phyloP scores from a whole-genome alignment of 2,113 vertebrate species.

The Aramus guarauna region DNA sequence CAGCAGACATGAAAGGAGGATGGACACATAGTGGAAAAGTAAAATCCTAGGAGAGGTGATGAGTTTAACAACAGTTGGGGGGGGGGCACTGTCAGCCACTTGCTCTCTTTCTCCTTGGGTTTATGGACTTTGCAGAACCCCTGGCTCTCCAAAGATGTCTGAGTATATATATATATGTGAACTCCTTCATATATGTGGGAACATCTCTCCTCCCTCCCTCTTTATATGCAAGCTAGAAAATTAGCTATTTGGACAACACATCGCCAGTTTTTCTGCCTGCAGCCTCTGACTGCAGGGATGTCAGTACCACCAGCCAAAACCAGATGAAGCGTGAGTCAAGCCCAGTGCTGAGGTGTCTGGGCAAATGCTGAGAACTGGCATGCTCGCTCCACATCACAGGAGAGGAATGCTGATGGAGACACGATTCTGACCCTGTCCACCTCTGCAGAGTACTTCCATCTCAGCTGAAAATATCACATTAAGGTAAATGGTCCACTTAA shows the following conservation, averaged over 20 bases:
- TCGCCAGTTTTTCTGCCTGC: not conserved
- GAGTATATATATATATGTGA: not conserved
- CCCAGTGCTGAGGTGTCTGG: not conserved
- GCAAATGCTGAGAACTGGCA: not conserved
- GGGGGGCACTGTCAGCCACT: not conserved
- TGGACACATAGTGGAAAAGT: not conserved
- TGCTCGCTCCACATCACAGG: accelerated
- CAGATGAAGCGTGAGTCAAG: not conserved
- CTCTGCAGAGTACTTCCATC: not conserved
- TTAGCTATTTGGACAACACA: not conserved
- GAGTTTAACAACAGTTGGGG: not conserved
- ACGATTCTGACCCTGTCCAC: not conserved
- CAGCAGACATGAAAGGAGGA: not conserved
- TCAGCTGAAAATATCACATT: not conserved
- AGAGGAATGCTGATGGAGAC: not conserved
- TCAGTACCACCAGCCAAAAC: not conserved
- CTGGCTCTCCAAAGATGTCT: not conserved
- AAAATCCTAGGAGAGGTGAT: not conserved
- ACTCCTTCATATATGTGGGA: not conserved
- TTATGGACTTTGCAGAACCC: not conserved
- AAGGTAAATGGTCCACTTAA: not conserved
- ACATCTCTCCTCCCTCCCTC: not conserved
- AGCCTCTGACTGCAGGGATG: not conserved
- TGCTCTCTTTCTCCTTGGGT: not conserved
- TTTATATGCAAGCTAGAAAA: not conserved